Conservation (phyloP, 2,113 vertebrate genomes). For the Emydura subglobosa region DNA sequence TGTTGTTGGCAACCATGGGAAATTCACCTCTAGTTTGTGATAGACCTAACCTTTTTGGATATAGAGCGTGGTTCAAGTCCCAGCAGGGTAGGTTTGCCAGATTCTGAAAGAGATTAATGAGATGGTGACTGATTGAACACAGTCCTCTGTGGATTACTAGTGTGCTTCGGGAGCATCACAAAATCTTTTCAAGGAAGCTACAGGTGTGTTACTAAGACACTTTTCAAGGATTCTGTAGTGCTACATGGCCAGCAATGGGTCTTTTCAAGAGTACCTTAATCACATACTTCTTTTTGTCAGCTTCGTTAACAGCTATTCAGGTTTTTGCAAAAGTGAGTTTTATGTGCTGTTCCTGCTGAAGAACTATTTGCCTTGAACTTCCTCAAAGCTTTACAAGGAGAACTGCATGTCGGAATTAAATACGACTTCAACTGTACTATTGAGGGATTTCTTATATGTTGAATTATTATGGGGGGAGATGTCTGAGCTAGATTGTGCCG, state of each 20-base stretch:
- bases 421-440: neutral
- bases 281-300: neutral
- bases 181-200: neutral
- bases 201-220: neutral
- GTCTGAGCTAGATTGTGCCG: neutral
- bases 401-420: neutral
- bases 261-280: neutral
- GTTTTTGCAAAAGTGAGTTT: neutral
- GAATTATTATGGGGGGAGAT: neutral
- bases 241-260: neutral
- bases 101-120: constrained; percentile 10
- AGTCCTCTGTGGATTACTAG: neutral
- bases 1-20: neutral
- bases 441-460: neutral
- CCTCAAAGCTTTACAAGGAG: neutral
- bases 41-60: neutral
- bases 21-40: neutral
- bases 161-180: neutral
- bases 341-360: neutral
- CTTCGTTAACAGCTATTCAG: neutral
- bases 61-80: rapidly evolving
- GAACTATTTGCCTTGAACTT: neutral
- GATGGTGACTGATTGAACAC: neutral
- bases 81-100: neutral
- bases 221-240: constrained; percentile 6